Evolutionary conservation across 2,888 invertebrate genomes (phyloP), one percentile per base, ranked within the genome.

Genomic region (Agrochola litura): DNA sequence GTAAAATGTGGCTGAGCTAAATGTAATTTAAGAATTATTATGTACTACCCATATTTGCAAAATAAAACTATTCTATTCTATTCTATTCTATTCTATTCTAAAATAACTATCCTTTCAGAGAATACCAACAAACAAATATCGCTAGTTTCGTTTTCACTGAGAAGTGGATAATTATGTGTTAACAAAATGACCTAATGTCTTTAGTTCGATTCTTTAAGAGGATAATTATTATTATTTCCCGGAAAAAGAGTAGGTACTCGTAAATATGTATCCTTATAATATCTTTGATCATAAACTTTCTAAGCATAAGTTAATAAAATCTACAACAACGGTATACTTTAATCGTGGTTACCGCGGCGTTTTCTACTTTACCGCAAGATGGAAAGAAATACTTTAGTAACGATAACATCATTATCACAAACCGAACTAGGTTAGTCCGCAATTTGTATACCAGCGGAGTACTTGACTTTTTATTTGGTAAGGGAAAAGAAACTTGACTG

Each of bases 401-500:
- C 58, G 25, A 54, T 22, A 56, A 54, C 30, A 52, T 14, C 46
- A 75, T 75, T 79, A 79, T 72, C 67, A 61, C 30, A 54, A 54
- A 67, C 54, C n/a, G 43, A 76, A 63, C 69, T 76, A 66, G 76
- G 58, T 68, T 43, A 74, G 19, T 65, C 22, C 49, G 56, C 56
- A 73, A 77, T 73, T 78, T 65, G 78, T 69, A 52, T 43, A 30
- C 60, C n/a, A 72, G 25, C 54, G 0, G 63, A 64, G 68, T 54
- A 82, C 43, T 65, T 52, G 68, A 56, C 82, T 82, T 54, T 54
- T 52, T 22, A 19, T 54, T 54, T 54, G n/a, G 54, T n/a, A 54
- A 54, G 22, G n/a, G n/a, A 54, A 54, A 54, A 54, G 4, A n/a
- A 58, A 64, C 80, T 69, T 56, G 68, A 56, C 81, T 82, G 72